Base-by-base conservation (phyloP, 2,797 vertebrate genomes). In the Eospalax fontanierii region DNA sequence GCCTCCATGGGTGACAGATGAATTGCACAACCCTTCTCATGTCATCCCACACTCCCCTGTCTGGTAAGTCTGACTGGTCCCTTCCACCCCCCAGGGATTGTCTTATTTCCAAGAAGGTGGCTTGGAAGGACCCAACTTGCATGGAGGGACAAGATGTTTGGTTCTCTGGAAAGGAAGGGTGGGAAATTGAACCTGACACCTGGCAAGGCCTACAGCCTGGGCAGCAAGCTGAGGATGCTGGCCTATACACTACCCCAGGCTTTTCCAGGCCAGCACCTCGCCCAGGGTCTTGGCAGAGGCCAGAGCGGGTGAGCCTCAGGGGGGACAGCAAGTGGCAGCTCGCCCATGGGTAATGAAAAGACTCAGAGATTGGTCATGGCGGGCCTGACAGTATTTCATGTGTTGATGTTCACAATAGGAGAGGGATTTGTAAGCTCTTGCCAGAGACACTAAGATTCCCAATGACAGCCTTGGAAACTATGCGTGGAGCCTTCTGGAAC, bases 151-250 rank as follows among this genome's bases (percentile, higher is more conserved):
- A 61, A 57, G 76, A 90, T 26, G 90, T 96, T 94, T 95, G 84
- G 93, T 97, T 96, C 89, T 92, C 73, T 82, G 84, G 84, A 54
- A 81, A 84, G 66, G 89, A 93, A 91, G 80, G 81, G 75, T 28
- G 79, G 96, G 97, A 97, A 97, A 97, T 97, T 97, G 95, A 96
- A 94, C 89, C 93, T 97, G 97, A 97, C 97, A 96, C 96, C 96
- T 97, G 96, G 93, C 97, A 97, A 94, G 86, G 83, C 71, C 12
- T 57, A 24, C 79, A 79, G 91, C 35, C 87, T 57, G 30, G 95
- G 85, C 89, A 92, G 74, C 35, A 46, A 22, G 30, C 61, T 74
- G 78, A 74, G 65, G 83, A 97, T 74, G 73, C 26, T 74, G 18
- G 90, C 87, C 82, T 26, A 28, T 21, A 4, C 61, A 63, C 75